These are phyloP conservation scores for Cantharis rufa DNA, from an alignment of 2,888 invertebrate species.

Conservation along the genomic window DNA sequence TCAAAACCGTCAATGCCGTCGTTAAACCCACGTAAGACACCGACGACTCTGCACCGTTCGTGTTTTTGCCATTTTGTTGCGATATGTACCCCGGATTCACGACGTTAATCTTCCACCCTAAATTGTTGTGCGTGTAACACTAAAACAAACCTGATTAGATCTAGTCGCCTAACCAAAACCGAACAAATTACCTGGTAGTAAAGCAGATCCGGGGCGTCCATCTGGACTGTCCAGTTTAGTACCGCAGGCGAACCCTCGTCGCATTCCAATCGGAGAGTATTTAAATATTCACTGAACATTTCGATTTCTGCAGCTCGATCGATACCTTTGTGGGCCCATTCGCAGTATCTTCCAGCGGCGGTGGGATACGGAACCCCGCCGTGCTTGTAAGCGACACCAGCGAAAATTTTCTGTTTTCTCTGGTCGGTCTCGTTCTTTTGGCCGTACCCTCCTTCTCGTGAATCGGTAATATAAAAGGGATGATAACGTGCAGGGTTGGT, in stretches of 20 bases:
- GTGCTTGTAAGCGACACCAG: slow-evolving; percentile 77
- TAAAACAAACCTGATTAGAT: slow-evolving; percentile 54
- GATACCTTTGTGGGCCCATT: slow-evolving; percentile 79
- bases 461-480: slow-evolving; percentile 90
- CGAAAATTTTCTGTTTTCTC: slow-evolving; percentile 71
- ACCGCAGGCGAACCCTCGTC: slow-evolving; percentile 75
- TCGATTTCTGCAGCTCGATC: slow-evolving; percentile 74
- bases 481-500: slow-evolving; percentile 84
- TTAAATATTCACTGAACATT: slow-evolving; percentile 78
- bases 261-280: slow-evolving; percentile 76
- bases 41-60: slow-evolving; percentile 16
- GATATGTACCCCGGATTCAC: slow-evolving; percentile 69
- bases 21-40: slow-evolving; percentile 30
- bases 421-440: slow-evolving; percentile 75
- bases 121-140: slow-evolving; percentile 91
- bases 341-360: slow-evolving; percentile 84
- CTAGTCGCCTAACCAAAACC: background rate
- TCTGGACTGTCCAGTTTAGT: slow-evolving; percentile 84
- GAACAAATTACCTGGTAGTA: slow-evolving; percentile 79
- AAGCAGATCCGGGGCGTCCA: slow-evolving; percentile 79
- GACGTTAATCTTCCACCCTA: slow-evolving; percentile 92
- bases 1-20: slow-evolving; percentile 32
- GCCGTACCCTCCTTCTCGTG: slow-evolving; percentile 82
- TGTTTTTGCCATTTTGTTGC: slow-evolving; percentile 44
- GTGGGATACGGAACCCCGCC: slow-evolving; percentile 81